A percentile compares a stretch with the other conserved stretches of the same genome.
Conservation (phyloP, 1,140 invertebrate species). For the Aricia agestis region DNA sequence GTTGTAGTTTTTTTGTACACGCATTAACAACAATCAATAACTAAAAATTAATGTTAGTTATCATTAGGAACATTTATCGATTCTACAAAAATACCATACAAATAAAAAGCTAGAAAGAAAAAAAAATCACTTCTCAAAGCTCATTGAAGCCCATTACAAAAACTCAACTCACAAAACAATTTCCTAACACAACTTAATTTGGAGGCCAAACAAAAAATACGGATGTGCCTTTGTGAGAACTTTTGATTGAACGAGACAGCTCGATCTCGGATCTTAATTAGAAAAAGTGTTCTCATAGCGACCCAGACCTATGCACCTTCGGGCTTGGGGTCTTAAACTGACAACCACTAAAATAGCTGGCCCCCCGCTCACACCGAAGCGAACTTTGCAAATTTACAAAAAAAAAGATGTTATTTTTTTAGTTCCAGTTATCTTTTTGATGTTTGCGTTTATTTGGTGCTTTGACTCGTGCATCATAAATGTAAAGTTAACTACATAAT, state of each 20-base stretch:
- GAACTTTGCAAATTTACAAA: neutral
- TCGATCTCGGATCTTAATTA: constrained; percentile 31
- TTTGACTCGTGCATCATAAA: too few species aligned
- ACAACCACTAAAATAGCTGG: constrained; percentile 30
- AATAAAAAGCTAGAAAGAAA: too few species aligned
- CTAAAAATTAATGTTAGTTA: too few species aligned
- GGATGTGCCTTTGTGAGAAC: constrained; percentile 14
- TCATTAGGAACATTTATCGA: too few species aligned
- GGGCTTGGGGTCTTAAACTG: constrained; percentile 34
- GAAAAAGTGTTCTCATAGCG: constrained; percentile 28
- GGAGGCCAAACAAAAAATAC: constrained; percentile 19
- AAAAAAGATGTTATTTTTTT: neutral
- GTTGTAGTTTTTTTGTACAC: too few species aligned
- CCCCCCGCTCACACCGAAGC: constrained; percentile 22
- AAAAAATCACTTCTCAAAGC: neutral
- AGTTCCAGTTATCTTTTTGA: too few species aligned
- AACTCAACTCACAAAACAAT: neutral
- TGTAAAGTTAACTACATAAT: too few species aligned
- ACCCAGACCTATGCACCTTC: constrained; percentile 31
- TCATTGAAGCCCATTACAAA: neutral
- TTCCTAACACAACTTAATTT: neutral
- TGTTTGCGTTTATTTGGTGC: too few species aligned
- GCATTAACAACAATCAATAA: too few species aligned
- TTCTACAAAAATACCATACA: too few species aligned
- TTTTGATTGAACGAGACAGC: constrained; percentile 6